These are phyloP conservation scores for Wiebesia pumilae DNA, from an alignment of 1,140 invertebrate species.

Conservation along the genomic window DNA sequence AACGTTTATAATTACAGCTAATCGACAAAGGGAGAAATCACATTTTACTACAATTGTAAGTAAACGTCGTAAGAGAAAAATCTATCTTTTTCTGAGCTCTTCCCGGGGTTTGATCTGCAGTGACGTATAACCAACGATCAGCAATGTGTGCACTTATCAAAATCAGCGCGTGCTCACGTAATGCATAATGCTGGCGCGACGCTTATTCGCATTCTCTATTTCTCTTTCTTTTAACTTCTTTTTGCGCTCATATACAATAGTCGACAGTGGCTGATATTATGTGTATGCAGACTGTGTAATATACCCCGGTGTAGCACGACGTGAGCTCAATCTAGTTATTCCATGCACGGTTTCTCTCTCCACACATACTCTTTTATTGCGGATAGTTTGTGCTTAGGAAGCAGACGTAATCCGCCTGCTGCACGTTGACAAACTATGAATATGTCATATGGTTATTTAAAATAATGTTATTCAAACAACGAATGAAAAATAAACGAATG, in stretches of 20 bases:
- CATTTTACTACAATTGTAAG: too few relatives aligned
- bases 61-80: too few relatives aligned
- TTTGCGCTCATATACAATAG: not conserved
- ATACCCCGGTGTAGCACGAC: not conserved
- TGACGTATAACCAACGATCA: not conserved
- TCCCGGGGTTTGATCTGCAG: not conserved
- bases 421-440: too few relatives aligned
- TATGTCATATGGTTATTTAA: too few relatives aligned
- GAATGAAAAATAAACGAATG: too few relatives aligned
- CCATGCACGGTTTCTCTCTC: not conserved
- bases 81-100: not conserved
- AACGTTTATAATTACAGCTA: too few relatives aligned
- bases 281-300: not conserved
- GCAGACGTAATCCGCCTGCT: too few relatives aligned
- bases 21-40: too few relatives aligned
- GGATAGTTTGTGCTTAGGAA: too few relatives aligned
- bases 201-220: not conserved
- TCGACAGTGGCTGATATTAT: not conserved
- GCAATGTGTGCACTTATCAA: slow-evolving; percentile 35
- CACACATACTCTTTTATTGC: too few relatives aligned
- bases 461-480: too few relatives aligned
- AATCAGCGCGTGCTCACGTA: slow-evolving; percentile 45
- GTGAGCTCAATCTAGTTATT: not conserved
- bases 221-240: not conserved
- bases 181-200: not conserved